Conservation (phyloP, 2,113 vertebrate genomes). For the Jacana jacana region DNA sequence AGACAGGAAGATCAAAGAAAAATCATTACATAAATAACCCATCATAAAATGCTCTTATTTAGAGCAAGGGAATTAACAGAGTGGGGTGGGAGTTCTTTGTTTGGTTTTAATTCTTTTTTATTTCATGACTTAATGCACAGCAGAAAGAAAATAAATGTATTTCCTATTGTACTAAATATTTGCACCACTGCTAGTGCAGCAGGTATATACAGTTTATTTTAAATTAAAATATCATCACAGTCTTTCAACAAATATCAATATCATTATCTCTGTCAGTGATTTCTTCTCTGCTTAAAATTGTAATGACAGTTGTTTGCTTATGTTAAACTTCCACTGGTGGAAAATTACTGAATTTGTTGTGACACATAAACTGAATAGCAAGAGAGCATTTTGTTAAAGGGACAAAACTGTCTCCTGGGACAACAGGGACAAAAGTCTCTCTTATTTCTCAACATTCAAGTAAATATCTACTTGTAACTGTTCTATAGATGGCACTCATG, state of each 20-base stretch:
- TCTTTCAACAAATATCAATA: conserved; percentile 56
- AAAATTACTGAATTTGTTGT: conserved; percentile 63
- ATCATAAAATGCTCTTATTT: conserved; percentile 8
- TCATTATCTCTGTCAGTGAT: conserved; percentile 47
- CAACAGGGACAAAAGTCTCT: background rate
- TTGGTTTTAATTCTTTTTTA: conserved; percentile 32
- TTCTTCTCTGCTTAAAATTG: conserved; percentile 46
- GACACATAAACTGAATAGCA: conserved; percentile 16
- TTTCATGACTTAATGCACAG: background rate
- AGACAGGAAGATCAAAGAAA: conserved; percentile 58
- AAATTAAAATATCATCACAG: conserved; percentile 39
- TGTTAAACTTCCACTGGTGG: conserved; percentile 46
- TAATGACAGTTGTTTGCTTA: conserved; percentile 58
- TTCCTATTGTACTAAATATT: background rate
- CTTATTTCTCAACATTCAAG: background rate
- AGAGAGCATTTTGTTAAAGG: background rate
- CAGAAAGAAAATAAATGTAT: background rate
- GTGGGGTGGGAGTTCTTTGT: background rate
- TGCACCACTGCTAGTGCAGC: conserved; percentile 1
- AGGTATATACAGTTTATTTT: conserved; percentile 30
- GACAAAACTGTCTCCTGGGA: background rate
- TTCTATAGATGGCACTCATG: conserved; percentile 71
- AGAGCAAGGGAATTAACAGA: conserved; percentile 4
- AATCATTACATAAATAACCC: conserved; percentile 12
- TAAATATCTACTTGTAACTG: background rate